Percentiles rank a stretch among this genome's conserved stretches.
phyloP scores from a whole-genome alignment of 2,113 vertebrate species.

The Tonatia bakeri region DNA sequence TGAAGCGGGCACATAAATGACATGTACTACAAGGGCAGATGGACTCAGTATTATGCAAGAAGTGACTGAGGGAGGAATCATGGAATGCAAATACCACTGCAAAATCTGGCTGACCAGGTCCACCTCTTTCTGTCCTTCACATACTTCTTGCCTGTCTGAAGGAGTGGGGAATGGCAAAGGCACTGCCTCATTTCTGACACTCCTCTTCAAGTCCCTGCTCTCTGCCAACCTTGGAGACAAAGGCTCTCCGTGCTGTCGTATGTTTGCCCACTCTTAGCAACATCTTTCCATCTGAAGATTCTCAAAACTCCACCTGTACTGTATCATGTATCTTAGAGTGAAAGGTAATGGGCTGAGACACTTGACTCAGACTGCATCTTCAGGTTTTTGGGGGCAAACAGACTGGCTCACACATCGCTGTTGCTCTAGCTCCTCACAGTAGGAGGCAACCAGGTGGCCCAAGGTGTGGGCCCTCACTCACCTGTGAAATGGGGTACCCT shows the following conservation, averaged over 20 bases:
- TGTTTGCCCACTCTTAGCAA: neutral
- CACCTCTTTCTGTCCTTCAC: neutral
- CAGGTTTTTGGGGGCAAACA: neutral
- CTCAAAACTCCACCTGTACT: neutral
- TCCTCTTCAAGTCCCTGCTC: neutral
- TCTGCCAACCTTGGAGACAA: neutral
- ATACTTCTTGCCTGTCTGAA: neutral
- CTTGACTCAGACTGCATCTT: neutral
- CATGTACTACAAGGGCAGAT: neutral
- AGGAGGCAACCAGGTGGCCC: neutral
- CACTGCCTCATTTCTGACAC: neutral
- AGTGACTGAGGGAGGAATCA: neutral
- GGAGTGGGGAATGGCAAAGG: fast-evolving
- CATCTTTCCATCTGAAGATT: neutral
- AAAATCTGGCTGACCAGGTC: fast-evolving
- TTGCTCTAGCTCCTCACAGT: neutral
- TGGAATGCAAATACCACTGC: fast-evolving
- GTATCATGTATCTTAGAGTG: fast-evolving
- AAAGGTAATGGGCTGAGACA: neutral
- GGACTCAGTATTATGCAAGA: neutral
- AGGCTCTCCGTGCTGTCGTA: neutral
- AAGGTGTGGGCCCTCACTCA: neutral
- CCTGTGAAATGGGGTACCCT: too few relatives aligned
- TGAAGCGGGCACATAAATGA: neutral
- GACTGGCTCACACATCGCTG: fast-evolving